Evolutionary conservation across 2,113 vertebrate genomes (phyloP).

Genomic region (Chamaea fasciata): DNA sequence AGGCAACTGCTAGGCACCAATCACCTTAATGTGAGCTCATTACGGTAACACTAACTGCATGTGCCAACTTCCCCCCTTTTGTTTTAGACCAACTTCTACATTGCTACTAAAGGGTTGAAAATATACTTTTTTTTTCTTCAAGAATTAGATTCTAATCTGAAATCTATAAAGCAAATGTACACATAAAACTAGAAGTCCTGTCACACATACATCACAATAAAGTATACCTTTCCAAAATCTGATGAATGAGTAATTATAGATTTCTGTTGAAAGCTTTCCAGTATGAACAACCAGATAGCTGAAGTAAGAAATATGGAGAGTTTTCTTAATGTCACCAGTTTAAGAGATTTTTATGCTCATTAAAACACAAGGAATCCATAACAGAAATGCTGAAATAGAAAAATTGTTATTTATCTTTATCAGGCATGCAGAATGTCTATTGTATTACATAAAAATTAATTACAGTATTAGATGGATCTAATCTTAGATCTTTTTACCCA

Average conservation of each 20-base stretch:
- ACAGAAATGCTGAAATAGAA: background rate
- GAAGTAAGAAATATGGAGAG: background rate
- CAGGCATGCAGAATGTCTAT: background rate
- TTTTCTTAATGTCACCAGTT: background rate
- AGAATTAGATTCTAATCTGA: background rate
- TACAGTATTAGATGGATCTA: background rate
- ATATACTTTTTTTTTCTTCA: background rate
- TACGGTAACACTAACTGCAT: background rate
- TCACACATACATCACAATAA: background rate
- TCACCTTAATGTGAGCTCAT: background rate
- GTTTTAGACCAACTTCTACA: background rate
- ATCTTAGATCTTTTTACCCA: background rate
- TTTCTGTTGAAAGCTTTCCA: background rate
- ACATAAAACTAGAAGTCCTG: background rate
- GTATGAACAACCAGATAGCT: background rate
- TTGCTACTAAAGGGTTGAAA: background rate
- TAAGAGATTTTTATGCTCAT: background rate
- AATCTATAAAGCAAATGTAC: background rate
- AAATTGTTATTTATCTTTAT: background rate
- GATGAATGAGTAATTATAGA: background rate
- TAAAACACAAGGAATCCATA: background rate
- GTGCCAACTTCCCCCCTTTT: background rate
- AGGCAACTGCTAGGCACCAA: background rate
- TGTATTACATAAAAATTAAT: background rate
- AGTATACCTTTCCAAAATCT: background rate